Conservation (phyloP, 1,140 invertebrate species). For the Phenacoccus solenopsis region DNA sequence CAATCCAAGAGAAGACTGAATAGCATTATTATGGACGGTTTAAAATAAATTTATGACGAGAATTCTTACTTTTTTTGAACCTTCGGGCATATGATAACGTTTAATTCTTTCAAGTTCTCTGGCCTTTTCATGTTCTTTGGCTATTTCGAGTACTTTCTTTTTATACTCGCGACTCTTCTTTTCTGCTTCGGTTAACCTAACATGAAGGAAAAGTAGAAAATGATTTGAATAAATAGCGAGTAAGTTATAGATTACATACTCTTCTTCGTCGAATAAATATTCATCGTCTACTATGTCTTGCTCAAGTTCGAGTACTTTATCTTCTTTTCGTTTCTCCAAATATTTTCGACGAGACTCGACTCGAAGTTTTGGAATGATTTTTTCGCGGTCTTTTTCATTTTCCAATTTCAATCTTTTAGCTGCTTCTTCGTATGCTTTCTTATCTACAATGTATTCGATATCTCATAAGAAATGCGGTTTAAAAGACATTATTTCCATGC, state of each 20-base stretch:
- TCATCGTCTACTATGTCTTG: conserved; percentile 93
- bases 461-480: background rate
- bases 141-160: conserved; percentile 76
- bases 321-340: conserved; percentile 86
- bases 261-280: conserved; percentile 78
- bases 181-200: conserved; percentile 73
- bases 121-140: conserved; percentile 91
- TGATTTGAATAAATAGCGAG: conserved; percentile 11
- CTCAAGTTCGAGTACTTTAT: conserved; percentile 93
- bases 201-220: conserved; percentile 26
- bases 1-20: background rate
- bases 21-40: background rate
- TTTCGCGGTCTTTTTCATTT: conserved; percentile 59
- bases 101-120: conserved; percentile 81
- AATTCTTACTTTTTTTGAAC: conserved; percentile 44
- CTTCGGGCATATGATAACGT: conserved; percentile 85
- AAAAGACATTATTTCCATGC: too few relatives aligned
- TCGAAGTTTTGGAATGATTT: conserved; percentile 74
- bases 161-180: conserved; percentile 75
- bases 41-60: background rate
- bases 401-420: conserved; percentile 81
- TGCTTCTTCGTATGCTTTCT: conserved; percentile 77
- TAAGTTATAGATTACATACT: conserved; percentile 43
- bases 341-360: conserved; percentile 88
- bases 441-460: conserved; percentile 40